Conservation (phyloP, 2,888 invertebrate species). For the Aromia moschata region DNA sequence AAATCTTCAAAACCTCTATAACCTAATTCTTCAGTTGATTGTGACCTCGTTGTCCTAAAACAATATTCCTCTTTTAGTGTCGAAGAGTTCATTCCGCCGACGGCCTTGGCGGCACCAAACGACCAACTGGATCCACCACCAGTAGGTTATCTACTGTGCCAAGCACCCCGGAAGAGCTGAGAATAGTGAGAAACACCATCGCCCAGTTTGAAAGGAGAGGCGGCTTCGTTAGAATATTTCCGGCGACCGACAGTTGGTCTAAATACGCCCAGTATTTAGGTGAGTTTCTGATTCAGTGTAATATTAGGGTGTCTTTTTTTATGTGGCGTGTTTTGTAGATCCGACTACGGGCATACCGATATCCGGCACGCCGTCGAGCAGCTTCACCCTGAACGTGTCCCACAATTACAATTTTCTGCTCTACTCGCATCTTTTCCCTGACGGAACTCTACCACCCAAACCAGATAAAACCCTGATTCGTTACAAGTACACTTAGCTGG, state of each 20-base stretch:
- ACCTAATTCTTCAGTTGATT: too few species aligned
- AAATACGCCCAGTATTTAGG: conserved; percentile 82
- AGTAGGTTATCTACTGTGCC: conserved; percentile 45
- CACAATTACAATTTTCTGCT: conserved; percentile 83
- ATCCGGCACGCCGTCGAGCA: conserved; percentile 69
- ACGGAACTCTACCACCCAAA: conserved; percentile 55
- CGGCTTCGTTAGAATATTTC: conserved; percentile 91
- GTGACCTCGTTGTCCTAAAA: too few species aligned
- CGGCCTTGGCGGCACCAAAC: conserved; percentile 64
- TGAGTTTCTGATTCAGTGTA: conserved; percentile 51
- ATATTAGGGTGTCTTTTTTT: neutral
- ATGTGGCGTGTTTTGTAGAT: conserved; percentile 64
- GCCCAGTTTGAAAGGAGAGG: conserved; percentile 85
- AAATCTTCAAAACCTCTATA: too few species aligned
- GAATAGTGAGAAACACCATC: conserved; percentile 77
- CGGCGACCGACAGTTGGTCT: conserved; percentile 87
- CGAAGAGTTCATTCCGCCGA: conserved; percentile 81
- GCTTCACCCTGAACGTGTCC: conserved; percentile 68
- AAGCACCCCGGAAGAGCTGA: conserved; percentile 80
- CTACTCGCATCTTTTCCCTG: conserved; percentile 78
- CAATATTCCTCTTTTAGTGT: conserved; percentile 63
- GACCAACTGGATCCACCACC: conserved; percentile 40
- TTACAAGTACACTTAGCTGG: conserved; percentile 44
- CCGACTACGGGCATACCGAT: conserved; percentile 79
- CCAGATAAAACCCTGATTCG: conserved; percentile 37